Percentiles rank a stretch among this genome's conserved stretches.
Conservation (phyloP, 2,113 vertebrate species). For the Oceanodroma tethys region DNA sequence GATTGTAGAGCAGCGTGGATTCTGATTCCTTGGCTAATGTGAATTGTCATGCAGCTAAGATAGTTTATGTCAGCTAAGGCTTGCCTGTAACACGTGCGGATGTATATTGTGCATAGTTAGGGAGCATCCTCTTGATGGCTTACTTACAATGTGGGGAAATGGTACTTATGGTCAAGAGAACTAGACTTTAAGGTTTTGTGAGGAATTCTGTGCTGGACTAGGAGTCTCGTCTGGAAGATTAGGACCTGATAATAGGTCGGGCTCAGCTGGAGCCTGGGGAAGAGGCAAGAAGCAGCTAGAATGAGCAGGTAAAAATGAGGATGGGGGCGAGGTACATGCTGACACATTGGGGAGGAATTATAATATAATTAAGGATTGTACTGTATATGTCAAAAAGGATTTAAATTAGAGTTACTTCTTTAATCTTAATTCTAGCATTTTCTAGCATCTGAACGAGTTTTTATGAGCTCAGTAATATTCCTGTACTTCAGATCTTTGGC, state of each 20-base stretch:
- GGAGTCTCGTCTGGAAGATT: neutral
- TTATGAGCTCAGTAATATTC: neutral
- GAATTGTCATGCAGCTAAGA: neutral
- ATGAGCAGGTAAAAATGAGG: neutral
- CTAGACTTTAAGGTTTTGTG: neutral
- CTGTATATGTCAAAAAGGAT: neutral
- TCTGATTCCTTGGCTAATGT: neutral
- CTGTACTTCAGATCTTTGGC: neutral
- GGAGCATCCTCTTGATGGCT: neutral
- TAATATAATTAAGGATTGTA: neutral
- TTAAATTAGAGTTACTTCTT: neutral
- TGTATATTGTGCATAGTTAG: neutral
- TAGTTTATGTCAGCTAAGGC: neutral
- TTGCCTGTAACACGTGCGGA: neutral
- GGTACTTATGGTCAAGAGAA: neutral
- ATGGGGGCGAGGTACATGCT: neutral
- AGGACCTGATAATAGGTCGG: neutral
- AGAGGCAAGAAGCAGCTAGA: neutral
- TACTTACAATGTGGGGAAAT: neutral
- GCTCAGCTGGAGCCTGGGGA: neutral
- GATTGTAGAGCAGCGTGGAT: neutral
- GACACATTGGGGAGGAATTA: neutral
- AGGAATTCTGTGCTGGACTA: neutral
- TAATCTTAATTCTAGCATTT: neutral
- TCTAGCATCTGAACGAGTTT: neutral